phyloP scores from a whole-genome alignment of 2,797 vertebrate species.

The Adrianichthys oophorus region DNA sequence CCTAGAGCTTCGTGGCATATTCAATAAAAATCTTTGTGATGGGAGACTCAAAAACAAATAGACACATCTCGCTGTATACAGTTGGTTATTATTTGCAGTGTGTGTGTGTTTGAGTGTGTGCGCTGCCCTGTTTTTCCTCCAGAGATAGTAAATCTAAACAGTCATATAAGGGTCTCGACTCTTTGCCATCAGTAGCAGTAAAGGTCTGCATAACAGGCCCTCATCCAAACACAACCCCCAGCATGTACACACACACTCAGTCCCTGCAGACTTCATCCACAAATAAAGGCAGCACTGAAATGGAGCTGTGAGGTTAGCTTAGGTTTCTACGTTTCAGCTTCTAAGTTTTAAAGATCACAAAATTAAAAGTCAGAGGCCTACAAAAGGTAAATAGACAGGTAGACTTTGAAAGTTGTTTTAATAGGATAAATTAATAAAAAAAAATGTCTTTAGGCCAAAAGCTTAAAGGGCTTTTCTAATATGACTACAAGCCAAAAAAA shows the following conservation, averaged over 20 bases:
- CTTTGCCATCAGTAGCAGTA: conserved; percentile 52
- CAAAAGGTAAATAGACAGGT: neutral
- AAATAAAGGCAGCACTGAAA: conserved; percentile 43
- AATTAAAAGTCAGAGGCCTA: neutral
- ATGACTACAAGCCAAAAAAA: conserved; percentile 9
- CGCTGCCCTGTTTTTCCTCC: conserved; percentile 11
- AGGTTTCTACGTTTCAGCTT: conserved; percentile 50
- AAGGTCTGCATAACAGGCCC: conserved; percentile 64
- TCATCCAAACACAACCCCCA: conserved; percentile 31
- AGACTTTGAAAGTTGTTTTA: neutral
- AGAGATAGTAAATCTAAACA: conserved; percentile 63
- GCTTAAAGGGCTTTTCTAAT: no score
- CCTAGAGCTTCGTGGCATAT: conserved; percentile 49
- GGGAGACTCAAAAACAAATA: conserved; percentile 42
- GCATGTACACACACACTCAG: conserved; percentile 6
- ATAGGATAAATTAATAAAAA: no score
- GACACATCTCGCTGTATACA: conserved; percentile 42
- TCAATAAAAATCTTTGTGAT: conserved; percentile 58
- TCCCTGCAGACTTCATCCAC: conserved; percentile 35
- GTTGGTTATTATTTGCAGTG: conserved; percentile 47
- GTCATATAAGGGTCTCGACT: conserved; percentile 61
- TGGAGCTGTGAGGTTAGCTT: conserved; percentile 20
- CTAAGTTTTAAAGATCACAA: conserved; percentile 53
- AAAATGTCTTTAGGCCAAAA: no score
- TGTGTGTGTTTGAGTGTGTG: conserved; percentile 16